Percentiles rank a stretch among this genome's conserved stretches.
These are phyloP conservation scores for Drosophila pandora DNA, from an alignment of 1,140 invertebrate genomes.

Conservation along the genomic window DNA sequence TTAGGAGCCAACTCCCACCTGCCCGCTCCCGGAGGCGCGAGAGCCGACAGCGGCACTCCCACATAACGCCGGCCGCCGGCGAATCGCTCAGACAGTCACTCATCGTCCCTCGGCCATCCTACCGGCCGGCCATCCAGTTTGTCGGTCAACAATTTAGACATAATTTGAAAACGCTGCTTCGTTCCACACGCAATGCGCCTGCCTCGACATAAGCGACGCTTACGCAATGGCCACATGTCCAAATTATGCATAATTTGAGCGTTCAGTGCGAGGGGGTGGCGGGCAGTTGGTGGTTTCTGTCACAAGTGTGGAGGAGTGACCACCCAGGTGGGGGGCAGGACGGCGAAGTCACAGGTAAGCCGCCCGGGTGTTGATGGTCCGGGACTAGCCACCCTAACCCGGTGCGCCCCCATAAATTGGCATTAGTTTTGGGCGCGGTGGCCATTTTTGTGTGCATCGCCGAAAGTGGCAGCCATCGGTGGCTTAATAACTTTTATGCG, in stretches of 20 bases:
- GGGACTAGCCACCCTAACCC: background rate
- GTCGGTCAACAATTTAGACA: slow-evolving; percentile 62
- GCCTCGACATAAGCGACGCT: slow-evolving; percentile 49
- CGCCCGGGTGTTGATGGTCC: slow-evolving; percentile 9
- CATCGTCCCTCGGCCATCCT: background rate
- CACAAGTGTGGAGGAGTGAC: background rate
- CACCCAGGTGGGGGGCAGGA: background rate
- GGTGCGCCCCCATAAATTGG: slow-evolving; percentile 64
- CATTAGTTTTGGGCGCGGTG: slow-evolving; percentile 56
- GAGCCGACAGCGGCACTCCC: slow-evolving; percentile 10
- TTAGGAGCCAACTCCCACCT: slow-evolving; percentile 41
- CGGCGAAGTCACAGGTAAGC: slow-evolving; percentile 23
- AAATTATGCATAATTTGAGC: slow-evolving; percentile 68
- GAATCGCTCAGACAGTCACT: background rate
- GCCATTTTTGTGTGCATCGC: slow-evolving; percentile 67
- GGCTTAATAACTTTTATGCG: slow-evolving; percentile 79
- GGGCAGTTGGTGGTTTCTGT: background rate
- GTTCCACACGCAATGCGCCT: slow-evolving; percentile 37
- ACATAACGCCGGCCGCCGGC: slow-evolving; percentile 2
- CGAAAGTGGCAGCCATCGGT: slow-evolving; percentile 49
- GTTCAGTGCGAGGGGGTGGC: background rate
- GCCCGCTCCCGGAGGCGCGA: slow-evolving; percentile 13
- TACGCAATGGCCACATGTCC: slow-evolving; percentile 72
- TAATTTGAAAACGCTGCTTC: slow-evolving; percentile 60
- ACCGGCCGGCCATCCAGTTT: slow-evolving; percentile 9